phyloP scores from a whole-genome alignment of 2,113 vertebrate genomes.

The Gymnarchus niloticus region DNA sequence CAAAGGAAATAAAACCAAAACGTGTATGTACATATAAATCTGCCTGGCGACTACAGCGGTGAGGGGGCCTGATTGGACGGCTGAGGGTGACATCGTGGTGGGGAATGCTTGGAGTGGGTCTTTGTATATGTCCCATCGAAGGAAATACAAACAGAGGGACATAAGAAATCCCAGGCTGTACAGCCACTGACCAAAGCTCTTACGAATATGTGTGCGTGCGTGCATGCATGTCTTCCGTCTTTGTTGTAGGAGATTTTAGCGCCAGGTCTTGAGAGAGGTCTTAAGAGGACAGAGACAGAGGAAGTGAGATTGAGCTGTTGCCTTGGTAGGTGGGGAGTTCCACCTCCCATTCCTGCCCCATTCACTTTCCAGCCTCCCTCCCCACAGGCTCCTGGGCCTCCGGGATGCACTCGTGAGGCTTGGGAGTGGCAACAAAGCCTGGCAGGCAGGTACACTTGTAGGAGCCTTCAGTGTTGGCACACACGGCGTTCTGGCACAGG shows the following conservation, averaged over 20 bases:
- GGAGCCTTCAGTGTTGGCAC: conserved; percentile 84
- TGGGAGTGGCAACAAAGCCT: conserved; percentile 68
- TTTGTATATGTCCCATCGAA: conserved; percentile 58
- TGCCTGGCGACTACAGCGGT: conserved; percentile 17
- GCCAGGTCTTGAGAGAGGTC: conserved; percentile 35
- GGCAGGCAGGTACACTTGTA: conserved; percentile 80
- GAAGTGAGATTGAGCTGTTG: not conserved
- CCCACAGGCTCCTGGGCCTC: conserved; percentile 48
- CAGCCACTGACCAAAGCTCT: conserved; percentile 49
- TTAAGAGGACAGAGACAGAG: not conserved
- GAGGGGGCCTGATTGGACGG: conserved; percentile 33
- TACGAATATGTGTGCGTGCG: conserved; percentile 22
- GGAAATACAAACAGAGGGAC: conserved; percentile 49
- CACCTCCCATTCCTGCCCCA: conserved; percentile 7
- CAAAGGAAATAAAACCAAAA: conserved; percentile 19
- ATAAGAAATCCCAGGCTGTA: conserved; percentile 48
- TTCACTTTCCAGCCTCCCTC: conserved; percentile 47
- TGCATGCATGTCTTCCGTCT: conserved; percentile 40
- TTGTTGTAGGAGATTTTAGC: conserved; percentile 50
- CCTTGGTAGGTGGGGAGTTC: not conserved
- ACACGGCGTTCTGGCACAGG: conserved; percentile 75
- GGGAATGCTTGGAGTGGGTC: conserved; percentile 49
- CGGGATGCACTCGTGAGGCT: conserved; percentile 74
- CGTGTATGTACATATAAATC: conserved; percentile 26
- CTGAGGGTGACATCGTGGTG: conserved; percentile 38